Conservation (phyloP, 2,888 invertebrate genomes). For the Dendrolimus houi region DNA sequence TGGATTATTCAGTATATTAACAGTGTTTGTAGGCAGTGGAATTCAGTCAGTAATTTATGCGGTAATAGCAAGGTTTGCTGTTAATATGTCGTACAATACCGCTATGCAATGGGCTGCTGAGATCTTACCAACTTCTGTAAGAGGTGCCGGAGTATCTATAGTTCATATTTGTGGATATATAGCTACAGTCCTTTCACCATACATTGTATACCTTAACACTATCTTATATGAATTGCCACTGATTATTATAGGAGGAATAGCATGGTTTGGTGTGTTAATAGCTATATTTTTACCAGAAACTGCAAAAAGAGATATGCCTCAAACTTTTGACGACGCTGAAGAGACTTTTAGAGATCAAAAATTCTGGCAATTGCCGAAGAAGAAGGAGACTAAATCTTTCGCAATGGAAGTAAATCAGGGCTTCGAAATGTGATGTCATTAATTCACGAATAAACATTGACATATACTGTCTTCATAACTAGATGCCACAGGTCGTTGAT, state of each 20-base stretch:
- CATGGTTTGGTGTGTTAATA: conserved; percentile 1
- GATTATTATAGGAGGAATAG: background rate
- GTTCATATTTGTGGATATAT: conserved; percentile 44
- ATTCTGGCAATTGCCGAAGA: conserved; percentile 2
- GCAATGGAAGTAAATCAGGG: background rate
- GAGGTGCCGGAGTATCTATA: conserved; percentile 42
- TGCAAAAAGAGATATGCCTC: conserved; percentile 6
- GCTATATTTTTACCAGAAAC: conserved; percentile 7
- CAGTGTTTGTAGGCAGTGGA: conserved; percentile 32
- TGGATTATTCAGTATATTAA: conserved; percentile 32
- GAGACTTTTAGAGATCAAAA: background rate
- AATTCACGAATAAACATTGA: too few relatives aligned
- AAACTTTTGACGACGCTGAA: conserved; percentile 5
- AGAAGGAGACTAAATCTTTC: background rate
- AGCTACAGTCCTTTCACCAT: conserved; percentile 43
- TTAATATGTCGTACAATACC: conserved; percentile 43
- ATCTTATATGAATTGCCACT: background rate
- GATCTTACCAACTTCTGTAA: conserved; percentile 41
- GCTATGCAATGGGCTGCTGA: conserved; percentile 49
- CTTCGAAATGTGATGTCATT: background rate
- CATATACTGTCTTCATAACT: too few relatives aligned
- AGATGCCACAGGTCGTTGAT: too few relatives aligned
- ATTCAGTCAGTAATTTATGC: conserved; percentile 40
- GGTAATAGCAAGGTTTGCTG: conserved; percentile 38
- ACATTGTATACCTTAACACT: conserved; percentile 12